These are phyloP conservation scores for Neolamprologus falcicula DNA, from an alignment of 2,113 vertebrate genomes.

Conservation along the genomic window DNA sequence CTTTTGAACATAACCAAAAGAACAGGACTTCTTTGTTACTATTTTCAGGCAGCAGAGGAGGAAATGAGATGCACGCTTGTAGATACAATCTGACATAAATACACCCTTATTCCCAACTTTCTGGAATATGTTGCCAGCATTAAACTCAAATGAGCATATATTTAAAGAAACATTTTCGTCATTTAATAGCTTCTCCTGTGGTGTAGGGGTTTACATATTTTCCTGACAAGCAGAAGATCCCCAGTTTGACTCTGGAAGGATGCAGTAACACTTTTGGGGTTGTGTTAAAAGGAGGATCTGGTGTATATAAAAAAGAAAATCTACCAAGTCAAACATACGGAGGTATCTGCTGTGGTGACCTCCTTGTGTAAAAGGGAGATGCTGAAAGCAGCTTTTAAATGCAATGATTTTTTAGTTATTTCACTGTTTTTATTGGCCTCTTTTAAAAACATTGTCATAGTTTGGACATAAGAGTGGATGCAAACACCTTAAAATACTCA, in stretches of 20 bases:
- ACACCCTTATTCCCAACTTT: not conserved
- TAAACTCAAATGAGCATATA: not conserved
- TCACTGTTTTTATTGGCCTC: not conserved
- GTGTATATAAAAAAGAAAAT: not conserved
- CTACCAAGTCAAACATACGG: not conserved
- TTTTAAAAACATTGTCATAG: rapidly evolving
- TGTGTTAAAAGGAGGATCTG: not conserved
- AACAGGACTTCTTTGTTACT: not conserved
- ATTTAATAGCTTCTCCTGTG: not conserved
- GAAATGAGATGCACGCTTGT: not conserved
- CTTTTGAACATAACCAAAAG: not conserved
- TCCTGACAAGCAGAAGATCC: not conserved
- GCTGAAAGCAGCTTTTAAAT: not conserved
- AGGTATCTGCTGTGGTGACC: not conserved
- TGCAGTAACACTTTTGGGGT: not conserved
- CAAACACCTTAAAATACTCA: not conserved
- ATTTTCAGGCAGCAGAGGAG: not conserved
- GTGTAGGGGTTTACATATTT: not conserved
- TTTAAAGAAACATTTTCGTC: not conserved
- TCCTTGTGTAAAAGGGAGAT: not conserved
- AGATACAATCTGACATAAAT: not conserved
- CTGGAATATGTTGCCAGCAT: not conserved
- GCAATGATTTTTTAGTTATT: not conserved
- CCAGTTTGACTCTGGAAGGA: not conserved
- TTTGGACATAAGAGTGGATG: not conserved